Conservation (phyloP, 2,113 vertebrate genomes). For the Chrysemys picta region DNA sequence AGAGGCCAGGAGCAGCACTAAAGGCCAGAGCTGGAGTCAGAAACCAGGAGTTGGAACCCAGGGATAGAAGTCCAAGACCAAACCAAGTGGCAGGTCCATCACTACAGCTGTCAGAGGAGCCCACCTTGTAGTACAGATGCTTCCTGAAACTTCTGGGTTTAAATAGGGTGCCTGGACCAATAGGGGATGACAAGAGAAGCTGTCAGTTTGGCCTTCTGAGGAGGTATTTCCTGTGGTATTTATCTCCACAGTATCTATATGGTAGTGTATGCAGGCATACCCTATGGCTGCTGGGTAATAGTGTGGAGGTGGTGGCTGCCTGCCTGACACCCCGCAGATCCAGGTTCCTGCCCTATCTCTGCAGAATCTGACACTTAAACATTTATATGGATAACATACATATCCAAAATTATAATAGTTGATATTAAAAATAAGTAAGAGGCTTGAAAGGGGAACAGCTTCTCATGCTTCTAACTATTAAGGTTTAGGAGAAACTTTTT, state of each 20-base stretch:
- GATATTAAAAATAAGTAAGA: neutral
- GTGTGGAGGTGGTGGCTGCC: neutral
- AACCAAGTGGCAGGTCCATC: neutral
- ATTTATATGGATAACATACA: slow-evolving; percentile 8
- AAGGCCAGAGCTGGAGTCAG: neutral
- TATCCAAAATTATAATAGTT: neutral
- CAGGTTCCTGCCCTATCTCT: neutral
- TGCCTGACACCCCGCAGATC: neutral
- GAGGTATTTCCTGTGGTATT: neutral
- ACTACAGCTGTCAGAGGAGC: neutral
- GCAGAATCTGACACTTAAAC: neutral
- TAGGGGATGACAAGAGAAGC: neutral
- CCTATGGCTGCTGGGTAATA: neutral
- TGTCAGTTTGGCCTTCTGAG: neutral
- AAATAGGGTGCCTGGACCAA: neutral
- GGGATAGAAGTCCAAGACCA: neutral
- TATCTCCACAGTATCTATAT: neutral
- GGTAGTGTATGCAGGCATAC: neutral
- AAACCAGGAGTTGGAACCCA: neutral
- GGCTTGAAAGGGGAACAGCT: neutral
- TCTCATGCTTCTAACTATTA: neutral
- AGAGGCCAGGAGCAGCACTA: neutral
- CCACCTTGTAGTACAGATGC: neutral
- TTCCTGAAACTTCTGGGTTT: neutral
- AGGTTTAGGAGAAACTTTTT: neutral